Base-by-base conservation (phyloP, 2,888 invertebrate species). In the Andrena minutula region DNA sequence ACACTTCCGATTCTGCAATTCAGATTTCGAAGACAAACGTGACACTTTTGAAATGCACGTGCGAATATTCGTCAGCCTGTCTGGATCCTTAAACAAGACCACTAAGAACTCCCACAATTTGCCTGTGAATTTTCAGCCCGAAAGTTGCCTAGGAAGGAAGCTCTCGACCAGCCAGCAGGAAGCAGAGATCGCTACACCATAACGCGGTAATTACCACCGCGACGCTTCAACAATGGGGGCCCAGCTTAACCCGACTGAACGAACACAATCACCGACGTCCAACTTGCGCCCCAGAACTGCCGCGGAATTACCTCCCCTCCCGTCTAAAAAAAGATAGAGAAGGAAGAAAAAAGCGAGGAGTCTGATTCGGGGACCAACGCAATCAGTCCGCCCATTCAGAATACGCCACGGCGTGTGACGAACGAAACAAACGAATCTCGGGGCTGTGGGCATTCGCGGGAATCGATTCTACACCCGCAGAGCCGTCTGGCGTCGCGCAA, bases 331-430 rank as follows among this genome's bases (percentile, higher is more conserved):
- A 26, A 26, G 56, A 56, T 32, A 41, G 56, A 30, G 8, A 23
- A 70, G 10, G 7, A 28, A 71, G n/a, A n/a, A 51, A 53, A 53
- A n/a, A n/a, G 23, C 3, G 47, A 68, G 63, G 60, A 41, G 77
- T 32, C n/a, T 32, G 56, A 69, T 79, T 75, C 35, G 32, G n/a
- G 12, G 63, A 30, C 68, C 49, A n/a, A 70, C 56, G 69, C 79
- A 79, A 75, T 79, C 75, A 70, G 53, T 6, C 35, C 16, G 56
- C 23, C 75, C 56, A 75, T 79, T 79, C 75, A 70, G 32, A 53
- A 30, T 12, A 1, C 56, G 2, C 10, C 12, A 41, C 16, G 41
- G 41, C 30, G 2, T n/a, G 23, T 32, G 72, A 41, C 68, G 75
- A 69, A 69, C 63, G 56, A 69, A 79, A 70, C 75, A 41, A 75